A percentile compares a stretch with the other conserved stretches of the same genome.
phyloP scores from a whole-genome alignment of 1,140 invertebrate genomes.

The Drosophila tani region DNA sequence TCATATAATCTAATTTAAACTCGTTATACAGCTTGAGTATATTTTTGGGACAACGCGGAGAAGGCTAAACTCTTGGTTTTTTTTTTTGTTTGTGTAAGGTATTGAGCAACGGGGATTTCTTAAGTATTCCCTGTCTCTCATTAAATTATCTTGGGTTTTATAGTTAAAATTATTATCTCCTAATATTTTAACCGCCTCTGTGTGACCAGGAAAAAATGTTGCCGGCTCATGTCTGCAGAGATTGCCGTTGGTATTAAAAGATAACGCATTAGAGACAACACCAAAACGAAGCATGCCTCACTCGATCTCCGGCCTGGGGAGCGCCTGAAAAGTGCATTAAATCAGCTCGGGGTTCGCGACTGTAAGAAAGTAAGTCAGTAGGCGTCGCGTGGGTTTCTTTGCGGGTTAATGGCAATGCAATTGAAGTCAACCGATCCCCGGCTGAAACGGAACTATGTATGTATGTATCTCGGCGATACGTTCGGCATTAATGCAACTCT shows the following conservation, averaged over 20 bases:
- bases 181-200: background rate
- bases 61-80: too few relatives aligned
- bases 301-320: constrained; percentile 33
- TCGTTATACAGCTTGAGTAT: too few relatives aligned
- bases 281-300: constrained; percentile 32
- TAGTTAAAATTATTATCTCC: too few relatives aligned
- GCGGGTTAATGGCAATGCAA: constrained; percentile 57
- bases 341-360: constrained; percentile 41
- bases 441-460: constrained; percentile 53
- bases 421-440: constrained; percentile 27
- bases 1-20: too few relatives aligned
- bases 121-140: background rate
- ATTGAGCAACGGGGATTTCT: background rate
- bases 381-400: constrained; percentile 48
- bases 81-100: too few relatives aligned
- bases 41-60: too few relatives aligned
- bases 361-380: constrained; percentile 59
- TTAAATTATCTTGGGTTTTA: too few relatives aligned
- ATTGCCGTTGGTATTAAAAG: constrained; percentile 61
- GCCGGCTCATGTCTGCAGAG: constrained; percentile 54
- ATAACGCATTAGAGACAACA: constrained; percentile 59
- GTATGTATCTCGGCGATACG: constrained; percentile 30
- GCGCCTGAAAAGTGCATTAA: constrained; percentile 51
- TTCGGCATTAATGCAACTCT: constrained; percentile 41
- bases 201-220: constrained; percentile 11